Conservation (phyloP, 2,113 vertebrate species). For the Nothoprocta perdicaria region DNA sequence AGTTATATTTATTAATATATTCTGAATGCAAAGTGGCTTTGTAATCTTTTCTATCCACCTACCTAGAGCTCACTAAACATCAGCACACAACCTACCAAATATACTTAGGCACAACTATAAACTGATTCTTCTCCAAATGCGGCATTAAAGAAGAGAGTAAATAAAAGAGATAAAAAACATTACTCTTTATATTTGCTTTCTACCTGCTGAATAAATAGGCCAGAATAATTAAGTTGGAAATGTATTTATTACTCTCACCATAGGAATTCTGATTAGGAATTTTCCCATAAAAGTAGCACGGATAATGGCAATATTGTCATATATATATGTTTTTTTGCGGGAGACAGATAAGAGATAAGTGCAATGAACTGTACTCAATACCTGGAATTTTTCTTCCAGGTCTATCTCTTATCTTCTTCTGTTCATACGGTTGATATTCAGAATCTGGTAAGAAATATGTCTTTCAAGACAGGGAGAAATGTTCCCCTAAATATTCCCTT, state of each 20-base stretch:
- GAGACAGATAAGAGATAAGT: neutral
- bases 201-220: conserved; percentile 15
- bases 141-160: conserved; percentile 6
- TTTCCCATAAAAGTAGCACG: neutral
- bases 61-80: neutral
- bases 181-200: neutral
- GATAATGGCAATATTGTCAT: neutral
- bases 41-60: neutral
- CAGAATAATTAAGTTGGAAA: neutral
- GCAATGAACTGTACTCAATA: accelerated
- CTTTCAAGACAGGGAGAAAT: neutral
- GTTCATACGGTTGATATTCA: neutral
- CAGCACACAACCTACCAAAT: neutral
- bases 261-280: neutral
- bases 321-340: neutral
- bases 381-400: neutral
- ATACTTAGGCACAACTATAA: neutral
- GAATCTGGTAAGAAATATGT: neutral
- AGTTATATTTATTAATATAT: conserved; percentile 16
- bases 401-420: neutral
- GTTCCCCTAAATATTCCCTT: neutral
- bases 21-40: conserved; percentile 18
- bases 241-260: neutral
- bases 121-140: neutral
- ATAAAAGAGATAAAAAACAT: neutral